phyloP scores from a whole-genome alignment of 2,113 vertebrate species.

The Falco punctatus region DNA sequence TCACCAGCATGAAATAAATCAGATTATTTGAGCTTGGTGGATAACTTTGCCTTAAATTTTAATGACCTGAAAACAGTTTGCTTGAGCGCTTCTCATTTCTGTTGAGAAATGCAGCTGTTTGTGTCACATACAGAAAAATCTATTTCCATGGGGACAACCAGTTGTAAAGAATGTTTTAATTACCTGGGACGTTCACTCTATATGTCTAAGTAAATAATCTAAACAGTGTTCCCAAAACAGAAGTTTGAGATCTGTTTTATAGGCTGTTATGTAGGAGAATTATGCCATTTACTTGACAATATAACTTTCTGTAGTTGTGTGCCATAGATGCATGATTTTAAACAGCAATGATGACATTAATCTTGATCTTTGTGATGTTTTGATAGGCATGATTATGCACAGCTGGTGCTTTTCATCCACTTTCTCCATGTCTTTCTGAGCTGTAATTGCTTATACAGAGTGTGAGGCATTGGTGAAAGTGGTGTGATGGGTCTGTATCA shows the following conservation, averaged over 20 bases:
- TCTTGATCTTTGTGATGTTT: neutral
- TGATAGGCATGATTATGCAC: neutral
- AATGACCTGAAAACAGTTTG: neutral
- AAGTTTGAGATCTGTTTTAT: neutral
- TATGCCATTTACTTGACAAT: neutral
- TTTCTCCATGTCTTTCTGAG: neutral
- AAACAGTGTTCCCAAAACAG: neutral
- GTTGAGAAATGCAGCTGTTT: neutral
- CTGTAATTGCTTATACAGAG: neutral
- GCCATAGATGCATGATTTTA: neutral
- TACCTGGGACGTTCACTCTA: neutral
- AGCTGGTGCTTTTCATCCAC: neutral
- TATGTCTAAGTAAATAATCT: neutral
- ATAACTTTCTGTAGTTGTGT: neutral
- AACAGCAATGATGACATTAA: neutral
- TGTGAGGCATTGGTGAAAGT: neutral
- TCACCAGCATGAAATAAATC: neutral
- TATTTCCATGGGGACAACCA: neutral
- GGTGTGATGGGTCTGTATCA: neutral
- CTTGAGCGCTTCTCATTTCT: neutral
- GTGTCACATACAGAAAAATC: neutral
- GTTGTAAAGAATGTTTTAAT: neutral
- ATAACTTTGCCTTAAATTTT: neutral
- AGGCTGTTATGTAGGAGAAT: neutral
- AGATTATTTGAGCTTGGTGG: neutral